Conservation (phyloP, 2,797 vertebrate species). For the Myotis daubentonii region DNA sequence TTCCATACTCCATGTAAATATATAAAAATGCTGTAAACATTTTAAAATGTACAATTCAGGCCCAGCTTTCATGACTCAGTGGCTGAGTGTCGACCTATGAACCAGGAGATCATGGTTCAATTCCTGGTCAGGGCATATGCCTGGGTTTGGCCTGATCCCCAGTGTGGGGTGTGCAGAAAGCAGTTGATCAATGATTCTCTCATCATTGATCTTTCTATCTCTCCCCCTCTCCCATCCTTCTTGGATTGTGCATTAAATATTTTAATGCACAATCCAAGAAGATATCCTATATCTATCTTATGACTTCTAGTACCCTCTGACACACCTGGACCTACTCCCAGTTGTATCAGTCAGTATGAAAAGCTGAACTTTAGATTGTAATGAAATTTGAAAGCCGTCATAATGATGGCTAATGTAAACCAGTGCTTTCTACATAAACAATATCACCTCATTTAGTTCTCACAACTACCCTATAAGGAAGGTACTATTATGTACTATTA, state of each 20-base stretch:
- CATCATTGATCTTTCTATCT: too few species aligned
- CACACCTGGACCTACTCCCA: neutral
- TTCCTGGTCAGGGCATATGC: too few species aligned
- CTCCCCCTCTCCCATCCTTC: too few species aligned
- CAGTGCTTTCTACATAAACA: neutral
- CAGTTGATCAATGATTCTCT: too few species aligned
- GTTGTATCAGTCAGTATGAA: neutral
- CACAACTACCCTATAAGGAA: neutral
- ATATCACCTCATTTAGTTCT: neutral
- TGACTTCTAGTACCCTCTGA: neutral
- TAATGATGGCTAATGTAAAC: neutral
- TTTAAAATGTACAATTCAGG: neutral
- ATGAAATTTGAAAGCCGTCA: conserved; percentile 7
- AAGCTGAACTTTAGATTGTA: neutral
- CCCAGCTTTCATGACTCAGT: too few species aligned
- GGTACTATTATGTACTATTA: neutral
- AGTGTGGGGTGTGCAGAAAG: too few species aligned
- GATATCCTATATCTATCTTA: neutral
- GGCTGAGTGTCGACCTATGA: too few species aligned
- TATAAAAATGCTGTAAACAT: neutral
- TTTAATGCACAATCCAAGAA: neutral
- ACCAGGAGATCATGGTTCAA: too few species aligned
- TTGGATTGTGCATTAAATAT: too few species aligned
- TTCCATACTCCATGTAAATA: neutral
- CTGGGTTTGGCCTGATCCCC: too few species aligned